Conservation (phyloP, 2,113 vertebrate species). For the Steatornis caripensis region DNA sequence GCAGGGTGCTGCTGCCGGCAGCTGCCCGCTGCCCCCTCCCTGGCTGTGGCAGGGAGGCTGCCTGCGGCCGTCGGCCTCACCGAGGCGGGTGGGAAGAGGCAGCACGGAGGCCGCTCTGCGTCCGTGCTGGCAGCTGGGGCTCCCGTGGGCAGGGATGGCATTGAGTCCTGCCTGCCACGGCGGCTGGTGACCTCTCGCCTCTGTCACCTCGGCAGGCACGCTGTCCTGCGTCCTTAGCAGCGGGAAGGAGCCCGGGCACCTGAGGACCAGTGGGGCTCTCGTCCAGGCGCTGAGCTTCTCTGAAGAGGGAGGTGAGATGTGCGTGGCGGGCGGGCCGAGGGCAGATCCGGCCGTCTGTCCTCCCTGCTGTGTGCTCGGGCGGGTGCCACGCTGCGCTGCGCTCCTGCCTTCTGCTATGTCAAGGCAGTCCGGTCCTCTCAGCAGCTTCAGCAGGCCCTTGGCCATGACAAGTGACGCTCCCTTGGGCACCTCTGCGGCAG, state of each 20-base stretch:
- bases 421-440: background rate
- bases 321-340: fast-evolving
- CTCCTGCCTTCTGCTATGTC: too few species aligned
- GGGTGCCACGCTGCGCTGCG: too few species aligned
- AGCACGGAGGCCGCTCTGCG: too few species aligned
- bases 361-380: background rate
- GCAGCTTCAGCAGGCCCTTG: too few species aligned
- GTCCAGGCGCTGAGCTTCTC: background rate
- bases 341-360: fast-evolving
- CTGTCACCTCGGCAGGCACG: background rate
- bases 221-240: background rate
- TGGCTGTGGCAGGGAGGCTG: too few species aligned
- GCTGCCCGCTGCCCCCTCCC: too few species aligned
- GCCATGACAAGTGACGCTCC: background rate
- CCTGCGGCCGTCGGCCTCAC: background rate
- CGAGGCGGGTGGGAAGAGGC: too few species aligned
- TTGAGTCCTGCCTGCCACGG: too few species aligned
- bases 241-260: too few species aligned
- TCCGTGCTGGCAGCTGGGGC: background rate
- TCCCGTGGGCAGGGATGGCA: background rate
- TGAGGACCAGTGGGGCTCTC: background rate
- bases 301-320: constrained; percentile 46
- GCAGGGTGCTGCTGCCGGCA: too few species aligned
- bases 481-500: fast-evolving
- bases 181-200: background rate